Evolutionary conservation across 2,888 invertebrate species (phyloP).

Genomic region (Chymomyza fuscimana): DNA sequence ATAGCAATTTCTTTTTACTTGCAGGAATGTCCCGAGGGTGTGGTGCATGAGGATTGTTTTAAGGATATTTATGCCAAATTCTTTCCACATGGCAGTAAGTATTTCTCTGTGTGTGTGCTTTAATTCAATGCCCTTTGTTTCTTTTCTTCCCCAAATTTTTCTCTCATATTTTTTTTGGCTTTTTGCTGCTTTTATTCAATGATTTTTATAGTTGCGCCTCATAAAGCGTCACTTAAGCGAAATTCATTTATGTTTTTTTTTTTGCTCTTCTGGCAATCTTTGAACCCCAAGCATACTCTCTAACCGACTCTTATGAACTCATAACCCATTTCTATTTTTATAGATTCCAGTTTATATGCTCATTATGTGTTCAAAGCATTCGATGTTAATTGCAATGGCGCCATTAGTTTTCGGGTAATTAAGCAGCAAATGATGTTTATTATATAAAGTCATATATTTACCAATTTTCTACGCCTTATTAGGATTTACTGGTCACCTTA

Average conservation of each 20-base stretch:
- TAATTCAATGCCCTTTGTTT: conserved; percentile 8
- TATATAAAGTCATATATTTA: conserved; percentile 1
- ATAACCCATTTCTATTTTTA: conserved; percentile 45
- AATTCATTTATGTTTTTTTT: conserved; percentile 43
- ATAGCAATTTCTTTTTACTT: conserved; percentile 77
- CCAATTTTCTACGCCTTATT: conserved; percentile 5
- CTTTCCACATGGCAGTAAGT: conserved; percentile 99
- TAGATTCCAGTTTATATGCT: conserved; percentile 97
- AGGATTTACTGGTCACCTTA: conserved; percentile 96
- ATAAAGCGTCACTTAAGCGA: conserved; percentile 59
- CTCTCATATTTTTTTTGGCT: not conserved
- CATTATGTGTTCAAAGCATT: conserved; percentile 99
- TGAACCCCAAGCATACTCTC: not conserved
- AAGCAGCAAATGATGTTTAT: conserved; percentile 12
- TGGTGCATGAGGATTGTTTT: conserved; percentile 97
- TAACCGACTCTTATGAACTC: not conserved
- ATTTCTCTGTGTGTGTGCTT: conserved; percentile 27
- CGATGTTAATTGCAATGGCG: conserved; percentile 97
- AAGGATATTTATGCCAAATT: conserved; percentile 99
- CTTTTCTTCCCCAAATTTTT: conserved; percentile 1
- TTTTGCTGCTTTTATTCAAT: conserved; percentile 14
- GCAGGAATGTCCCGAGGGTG: conserved; percentile 98
- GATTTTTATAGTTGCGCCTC: conserved; percentile 56
- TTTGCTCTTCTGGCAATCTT: not conserved
- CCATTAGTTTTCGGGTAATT: conserved; percentile 97